These are phyloP conservation scores for Microcebus griseorufus DNA, from an alignment of 2,113 vertebrate species.

Conservation along the genomic window DNA sequence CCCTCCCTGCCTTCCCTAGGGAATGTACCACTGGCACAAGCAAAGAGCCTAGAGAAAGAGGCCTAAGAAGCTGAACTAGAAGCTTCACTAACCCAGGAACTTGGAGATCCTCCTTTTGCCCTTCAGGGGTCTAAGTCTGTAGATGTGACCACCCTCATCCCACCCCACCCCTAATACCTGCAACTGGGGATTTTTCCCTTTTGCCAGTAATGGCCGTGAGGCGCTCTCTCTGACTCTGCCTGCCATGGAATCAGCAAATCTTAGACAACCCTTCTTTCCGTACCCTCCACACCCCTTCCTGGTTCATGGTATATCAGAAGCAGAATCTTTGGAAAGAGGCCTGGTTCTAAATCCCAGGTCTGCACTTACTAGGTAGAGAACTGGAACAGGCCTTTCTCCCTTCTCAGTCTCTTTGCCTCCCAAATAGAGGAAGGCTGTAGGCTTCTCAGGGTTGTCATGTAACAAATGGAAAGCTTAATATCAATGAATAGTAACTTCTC, in stretches of 20 bases:
- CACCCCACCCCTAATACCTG: not conserved
- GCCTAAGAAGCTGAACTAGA: not conserved
- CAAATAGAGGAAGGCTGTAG: not conserved
- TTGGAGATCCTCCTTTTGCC: not conserved
- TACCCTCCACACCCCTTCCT: not conserved
- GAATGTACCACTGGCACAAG: not conserved
- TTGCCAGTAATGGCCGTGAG: not conserved
- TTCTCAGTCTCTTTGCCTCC: not conserved
- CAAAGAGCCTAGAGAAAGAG: not conserved
- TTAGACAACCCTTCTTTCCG: not conserved
- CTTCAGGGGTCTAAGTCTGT: not conserved
- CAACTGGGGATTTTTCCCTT: not conserved
- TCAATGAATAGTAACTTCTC: not conserved
- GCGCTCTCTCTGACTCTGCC: not conserved
- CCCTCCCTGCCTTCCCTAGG: conserved; percentile 17
- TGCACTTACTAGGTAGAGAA: not conserved
- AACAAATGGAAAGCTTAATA: not conserved
- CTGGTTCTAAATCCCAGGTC: not conserved
- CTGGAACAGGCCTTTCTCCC: not conserved
- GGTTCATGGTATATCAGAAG: not conserved
- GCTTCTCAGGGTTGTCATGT: not conserved
- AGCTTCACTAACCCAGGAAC: not conserved
- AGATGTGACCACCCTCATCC: not conserved
- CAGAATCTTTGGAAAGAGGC: not conserved
- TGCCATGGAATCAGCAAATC: not conserved